A percentile compares a stretch with the other conserved stretches of the same genome.
phyloP scores from a whole-genome alignment of 2,797 vertebrate species.

The Hydrophis major region DNA sequence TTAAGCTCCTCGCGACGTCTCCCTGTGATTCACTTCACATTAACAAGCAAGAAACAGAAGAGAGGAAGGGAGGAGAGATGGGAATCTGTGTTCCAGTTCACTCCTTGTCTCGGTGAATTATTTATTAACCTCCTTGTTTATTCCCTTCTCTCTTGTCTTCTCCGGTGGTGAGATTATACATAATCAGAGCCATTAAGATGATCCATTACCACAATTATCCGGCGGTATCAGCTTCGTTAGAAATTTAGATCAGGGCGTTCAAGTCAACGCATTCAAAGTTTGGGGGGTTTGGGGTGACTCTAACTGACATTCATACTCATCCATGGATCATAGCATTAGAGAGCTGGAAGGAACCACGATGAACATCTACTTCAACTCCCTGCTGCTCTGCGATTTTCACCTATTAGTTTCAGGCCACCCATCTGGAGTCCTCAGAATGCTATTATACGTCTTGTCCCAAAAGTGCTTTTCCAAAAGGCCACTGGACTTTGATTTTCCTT shows the following conservation, averaged over 20 bases:
- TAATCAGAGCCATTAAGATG: background rate
- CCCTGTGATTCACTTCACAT: constrained; percentile 16
- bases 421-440: background rate
- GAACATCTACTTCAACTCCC: background rate
- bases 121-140: background rate
- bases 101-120: background rate
- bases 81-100: background rate
- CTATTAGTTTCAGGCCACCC: constrained; percentile 7
- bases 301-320: background rate
- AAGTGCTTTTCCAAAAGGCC: background rate
- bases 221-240: background rate
- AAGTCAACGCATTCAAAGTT: background rate
- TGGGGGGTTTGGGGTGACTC: background rate
- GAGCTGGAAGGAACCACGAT: background rate
- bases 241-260: background rate
- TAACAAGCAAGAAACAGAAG: constrained; percentile 7
- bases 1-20: background rate
- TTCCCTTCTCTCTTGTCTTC: background rate
- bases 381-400: constrained; percentile 4
- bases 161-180: constrained; percentile 4
- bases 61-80: background rate
- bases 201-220: background rate
- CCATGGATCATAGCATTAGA: background rate
- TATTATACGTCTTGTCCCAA: constrained; percentile 42
- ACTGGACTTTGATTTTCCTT: constrained; percentile 9